Conservation (phyloP, 2,888 invertebrate species). For the Uloborus plumipes region DNA sequence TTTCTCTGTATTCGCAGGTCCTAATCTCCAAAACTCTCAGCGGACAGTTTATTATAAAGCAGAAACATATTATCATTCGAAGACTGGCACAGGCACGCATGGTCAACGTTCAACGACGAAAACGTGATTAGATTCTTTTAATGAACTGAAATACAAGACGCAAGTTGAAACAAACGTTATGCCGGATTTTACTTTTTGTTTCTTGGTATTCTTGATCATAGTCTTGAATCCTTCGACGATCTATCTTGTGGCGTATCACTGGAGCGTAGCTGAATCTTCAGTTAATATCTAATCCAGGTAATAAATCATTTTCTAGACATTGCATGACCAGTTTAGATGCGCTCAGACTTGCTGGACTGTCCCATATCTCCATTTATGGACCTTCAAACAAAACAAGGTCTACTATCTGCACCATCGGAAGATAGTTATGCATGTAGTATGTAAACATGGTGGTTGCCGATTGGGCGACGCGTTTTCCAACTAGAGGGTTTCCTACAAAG, state of each 20-base stretch:
- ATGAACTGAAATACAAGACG: slow-evolving; percentile 18
- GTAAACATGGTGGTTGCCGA: too few relatives aligned
- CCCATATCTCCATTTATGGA: slow-evolving; percentile 23
- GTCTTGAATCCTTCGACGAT: slow-evolving; percentile 1
- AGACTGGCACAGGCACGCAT: slow-evolving; percentile 28
- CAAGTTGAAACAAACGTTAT: slow-evolving; percentile 18
- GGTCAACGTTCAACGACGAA: slow-evolving; percentile 23
- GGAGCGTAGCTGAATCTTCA: slow-evolving; percentile 35
- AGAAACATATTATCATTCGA: slow-evolving; percentile 30
- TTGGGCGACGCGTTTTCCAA: too few relatives aligned
- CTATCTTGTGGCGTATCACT: slow-evolving; percentile 12
- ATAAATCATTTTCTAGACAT: slow-evolving; percentile 21
- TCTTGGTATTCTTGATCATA: slow-evolving; percentile 4
- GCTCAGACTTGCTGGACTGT: not conserved
- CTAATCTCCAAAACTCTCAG: slow-evolving; percentile 29
- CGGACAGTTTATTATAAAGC: slow-evolving; percentile 33
- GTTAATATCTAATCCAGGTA: slow-evolving; percentile 7
- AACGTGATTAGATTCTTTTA: slow-evolving; percentile 38
- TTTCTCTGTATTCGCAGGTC: not conserved
- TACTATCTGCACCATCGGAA: too few relatives aligned
- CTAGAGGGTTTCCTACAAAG: too few relatives aligned
- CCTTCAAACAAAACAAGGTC: not conserved
- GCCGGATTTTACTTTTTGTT: slow-evolving; percentile 10
- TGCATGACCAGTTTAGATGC: slow-evolving; percentile 17
- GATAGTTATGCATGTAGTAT: too few relatives aligned